A percentile compares a stretch with the other conserved stretches of the same genome.
phyloP scores from a whole-genome alignment of 2,797 vertebrate species.

The Squalus acanthias region DNA sequence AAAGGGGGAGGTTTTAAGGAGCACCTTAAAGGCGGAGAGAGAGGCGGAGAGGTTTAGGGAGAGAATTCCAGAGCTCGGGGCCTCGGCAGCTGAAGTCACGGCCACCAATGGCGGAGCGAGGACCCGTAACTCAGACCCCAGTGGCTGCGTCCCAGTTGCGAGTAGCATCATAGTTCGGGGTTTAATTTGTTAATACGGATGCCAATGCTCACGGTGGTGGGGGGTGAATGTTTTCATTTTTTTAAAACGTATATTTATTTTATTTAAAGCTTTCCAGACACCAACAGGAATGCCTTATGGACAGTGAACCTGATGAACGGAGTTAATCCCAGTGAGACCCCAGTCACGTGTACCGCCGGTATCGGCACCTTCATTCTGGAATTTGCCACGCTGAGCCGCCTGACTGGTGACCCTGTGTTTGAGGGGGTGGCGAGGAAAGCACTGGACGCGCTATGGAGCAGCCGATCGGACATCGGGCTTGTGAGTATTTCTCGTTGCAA shows the following conservation, averaged over 20 bases:
- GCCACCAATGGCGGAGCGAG: not conserved
- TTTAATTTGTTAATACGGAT: not conserved
- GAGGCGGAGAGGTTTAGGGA: too few relatives aligned
- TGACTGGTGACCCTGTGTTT: conserved; percentile 80
- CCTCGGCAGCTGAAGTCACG: not conserved
- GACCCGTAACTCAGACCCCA: not conserved
- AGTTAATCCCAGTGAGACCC: conserved; percentile 83
- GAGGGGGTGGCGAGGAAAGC: conserved; percentile 76
- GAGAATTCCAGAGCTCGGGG: not conserved
- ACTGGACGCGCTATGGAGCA: conserved; percentile 79
- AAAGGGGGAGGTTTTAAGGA: not conserved
- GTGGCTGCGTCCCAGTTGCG: too few relatives aligned
- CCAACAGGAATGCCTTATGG: conserved; percentile 92
- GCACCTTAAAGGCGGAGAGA: not conserved
- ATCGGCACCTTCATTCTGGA: conserved; percentile 95
- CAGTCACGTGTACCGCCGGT: conserved; percentile 90
- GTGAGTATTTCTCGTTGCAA: conserved; percentile 56
- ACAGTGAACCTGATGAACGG: conserved; percentile 87
- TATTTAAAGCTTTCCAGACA: conserved; percentile 80
- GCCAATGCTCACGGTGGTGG: not conserved
- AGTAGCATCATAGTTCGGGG: not conserved
- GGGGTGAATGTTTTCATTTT: not conserved
- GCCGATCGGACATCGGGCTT: conserved; percentile 87
- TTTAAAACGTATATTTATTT: not conserved
- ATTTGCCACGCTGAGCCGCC: conserved; percentile 82